A percentile compares a stretch with the other conserved stretches of the same genome.
Conservation (phyloP, 2,888 invertebrate genomes). For the Nineta flava region DNA sequence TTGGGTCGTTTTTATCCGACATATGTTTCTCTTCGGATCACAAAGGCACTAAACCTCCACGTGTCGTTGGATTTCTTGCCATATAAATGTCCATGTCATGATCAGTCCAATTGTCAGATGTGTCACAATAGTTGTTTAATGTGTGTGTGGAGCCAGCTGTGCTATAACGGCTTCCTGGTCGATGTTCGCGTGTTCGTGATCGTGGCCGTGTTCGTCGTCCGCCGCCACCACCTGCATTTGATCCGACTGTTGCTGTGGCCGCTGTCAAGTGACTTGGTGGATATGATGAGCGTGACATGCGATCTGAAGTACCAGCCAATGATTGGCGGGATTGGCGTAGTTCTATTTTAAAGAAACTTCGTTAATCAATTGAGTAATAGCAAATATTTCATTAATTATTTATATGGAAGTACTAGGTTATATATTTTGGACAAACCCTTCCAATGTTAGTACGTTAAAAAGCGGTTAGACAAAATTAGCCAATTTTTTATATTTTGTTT, state of each 20-base stretch:
- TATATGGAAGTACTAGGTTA: neutral
- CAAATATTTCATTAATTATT: constrained; percentile 1
- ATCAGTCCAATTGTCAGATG: constrained; percentile 86
- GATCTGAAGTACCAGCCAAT: constrained; percentile 64
- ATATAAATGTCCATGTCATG: constrained; percentile 93
- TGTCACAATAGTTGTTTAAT: constrained; percentile 71
- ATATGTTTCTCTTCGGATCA: constrained; percentile 19
- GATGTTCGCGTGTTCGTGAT: constrained; percentile 56
- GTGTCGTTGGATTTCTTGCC: constrained; percentile 77
- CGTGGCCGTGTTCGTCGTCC: constrained; percentile 56
- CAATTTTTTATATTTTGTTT: neutral
- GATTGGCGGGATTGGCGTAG: constrained; percentile 76
- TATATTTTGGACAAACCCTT: neutral
- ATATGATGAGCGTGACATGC: constrained; percentile 60
- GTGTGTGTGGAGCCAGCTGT: constrained; percentile 69
- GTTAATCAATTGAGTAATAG: neutral
- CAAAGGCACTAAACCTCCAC: constrained; percentile 72
- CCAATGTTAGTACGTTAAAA: too few species aligned
- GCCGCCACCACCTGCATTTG: constrained; percentile 29
- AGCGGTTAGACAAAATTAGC: neutral
- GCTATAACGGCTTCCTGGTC: constrained; percentile 62
- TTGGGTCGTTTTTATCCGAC: neutral
- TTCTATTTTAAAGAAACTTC: constrained; percentile 34
- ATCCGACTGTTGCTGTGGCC: constrained; percentile 31
- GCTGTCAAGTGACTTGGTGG: constrained; percentile 44